Evolutionary conservation across 2,888 invertebrate species (phyloP).

Genomic region (Taenaris catops): DNA sequence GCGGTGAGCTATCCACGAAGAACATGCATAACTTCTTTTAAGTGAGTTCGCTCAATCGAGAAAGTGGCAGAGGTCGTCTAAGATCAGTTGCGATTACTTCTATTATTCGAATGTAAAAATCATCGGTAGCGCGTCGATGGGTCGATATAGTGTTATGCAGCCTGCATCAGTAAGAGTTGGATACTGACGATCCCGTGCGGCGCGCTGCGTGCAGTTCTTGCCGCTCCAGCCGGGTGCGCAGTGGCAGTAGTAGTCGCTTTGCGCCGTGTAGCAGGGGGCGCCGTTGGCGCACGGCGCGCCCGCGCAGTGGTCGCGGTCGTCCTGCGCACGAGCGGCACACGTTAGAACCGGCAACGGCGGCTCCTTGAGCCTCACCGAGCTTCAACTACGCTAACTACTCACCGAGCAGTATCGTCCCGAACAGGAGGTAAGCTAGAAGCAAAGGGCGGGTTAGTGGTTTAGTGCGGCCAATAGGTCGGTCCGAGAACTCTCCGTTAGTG

Average conservation of each 20-base stretch:
- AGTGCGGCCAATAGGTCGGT: conserved; percentile 31
- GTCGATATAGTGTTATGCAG: no score
- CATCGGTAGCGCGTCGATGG: no score
- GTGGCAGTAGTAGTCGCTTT: conserved; percentile 94
- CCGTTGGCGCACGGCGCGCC: conserved; percentile 93
- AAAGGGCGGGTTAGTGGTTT: conserved; percentile 59
- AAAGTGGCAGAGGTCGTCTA: no score
- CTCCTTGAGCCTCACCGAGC: conserved; percentile 62
- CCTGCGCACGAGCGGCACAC: conserved; percentile 66
- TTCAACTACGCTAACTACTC: no score
- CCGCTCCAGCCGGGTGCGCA: conserved; percentile 94
- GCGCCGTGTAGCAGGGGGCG: conserved; percentile 92
- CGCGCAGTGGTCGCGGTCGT: conserved; percentile 94
- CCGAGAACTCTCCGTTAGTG: no score
- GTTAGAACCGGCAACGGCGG: conserved; percentile 21
- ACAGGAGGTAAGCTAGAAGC: conserved; percentile 71
- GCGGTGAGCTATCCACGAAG: no score
- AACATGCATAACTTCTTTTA: no score
- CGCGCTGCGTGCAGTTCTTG: conserved; percentile 87
- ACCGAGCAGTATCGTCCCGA: conserved; percentile 66
- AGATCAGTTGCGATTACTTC: no score
- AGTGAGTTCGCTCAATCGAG: no score
- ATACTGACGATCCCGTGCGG: conserved; percentile 79
- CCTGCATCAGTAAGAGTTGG: no score
- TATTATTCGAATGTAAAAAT: no score